phyloP scores from a whole-genome alignment of 2,797 vertebrate species.

The Pterois miles region DNA sequence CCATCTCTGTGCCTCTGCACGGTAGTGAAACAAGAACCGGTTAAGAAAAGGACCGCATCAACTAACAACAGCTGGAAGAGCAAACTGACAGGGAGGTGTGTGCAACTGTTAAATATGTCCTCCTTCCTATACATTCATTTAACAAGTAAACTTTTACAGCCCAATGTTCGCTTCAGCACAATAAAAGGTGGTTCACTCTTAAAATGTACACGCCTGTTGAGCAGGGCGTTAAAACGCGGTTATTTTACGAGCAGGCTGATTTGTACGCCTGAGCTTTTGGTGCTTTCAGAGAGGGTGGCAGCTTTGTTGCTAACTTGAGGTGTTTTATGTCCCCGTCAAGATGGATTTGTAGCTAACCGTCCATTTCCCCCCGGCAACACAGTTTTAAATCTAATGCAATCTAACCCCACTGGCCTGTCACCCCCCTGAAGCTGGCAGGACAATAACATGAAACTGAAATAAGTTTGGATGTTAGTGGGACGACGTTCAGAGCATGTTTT shows the following conservation, averaged over 20 bases:
- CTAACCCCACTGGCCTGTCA: constrained; percentile 16
- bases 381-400: constrained; percentile 54
- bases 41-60: not conserved
- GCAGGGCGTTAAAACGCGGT: constrained; percentile 28
- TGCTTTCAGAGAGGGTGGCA: constrained; percentile 50
- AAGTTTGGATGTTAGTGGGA: not conserved
- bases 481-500: constrained; percentile 12
- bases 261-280: constrained; percentile 44
- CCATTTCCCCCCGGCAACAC: constrained; percentile 54
- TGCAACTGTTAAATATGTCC: constrained; percentile 18
- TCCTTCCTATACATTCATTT: constrained; percentile 13
- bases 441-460: constrained; percentile 29
- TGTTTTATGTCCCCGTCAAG: constrained; percentile 51
- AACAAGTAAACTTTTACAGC: constrained; percentile 24
- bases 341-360: constrained; percentile 60
- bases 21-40: not conserved
- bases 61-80: not conserved
- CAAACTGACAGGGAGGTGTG: constrained; percentile 22
- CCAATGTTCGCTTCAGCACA: constrained; percentile 17
- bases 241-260: constrained; percentile 59
- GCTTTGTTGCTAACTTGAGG: constrained; percentile 56
- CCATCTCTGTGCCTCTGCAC: not conserved
- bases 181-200: constrained; percentile 26
- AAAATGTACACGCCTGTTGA: constrained; percentile 39
- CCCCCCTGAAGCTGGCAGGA: constrained; percentile 16